Conservation (phyloP, 2,797 vertebrate genomes). For the Syndactyla subalaris region DNA sequence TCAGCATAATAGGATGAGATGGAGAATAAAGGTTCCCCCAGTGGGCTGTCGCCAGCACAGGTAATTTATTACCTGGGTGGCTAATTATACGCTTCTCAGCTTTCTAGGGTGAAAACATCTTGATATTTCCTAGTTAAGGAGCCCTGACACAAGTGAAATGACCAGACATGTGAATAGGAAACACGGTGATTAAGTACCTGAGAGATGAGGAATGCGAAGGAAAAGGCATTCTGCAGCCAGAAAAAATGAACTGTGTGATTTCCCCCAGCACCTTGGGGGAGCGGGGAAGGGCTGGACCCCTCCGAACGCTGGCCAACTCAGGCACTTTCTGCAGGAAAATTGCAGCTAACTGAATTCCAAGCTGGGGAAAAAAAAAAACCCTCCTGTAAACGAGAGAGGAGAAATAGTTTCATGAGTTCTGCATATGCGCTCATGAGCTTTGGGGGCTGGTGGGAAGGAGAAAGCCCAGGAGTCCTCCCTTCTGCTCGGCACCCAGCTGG, state of each 20-base stretch:
- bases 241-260: slow-evolving; percentile 64
- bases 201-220: slow-evolving; percentile 64
- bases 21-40: slow-evolving; percentile 66
- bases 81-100: slow-evolving; percentile 64
- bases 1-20: slow-evolving; percentile 72
- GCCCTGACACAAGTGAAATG: slow-evolving; percentile 60
- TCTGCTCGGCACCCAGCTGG: background rate
- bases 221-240: slow-evolving; percentile 70
- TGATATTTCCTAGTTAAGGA: slow-evolving; percentile 68
- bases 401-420: background rate
- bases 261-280: slow-evolving; percentile 49
- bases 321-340: slow-evolving; percentile 26
- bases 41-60: slow-evolving; percentile 60
- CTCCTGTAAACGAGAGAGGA: background rate
- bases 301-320: background rate
- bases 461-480: background rate
- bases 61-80: slow-evolving; percentile 73
- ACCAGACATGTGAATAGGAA: slow-evolving; percentile 68
- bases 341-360: slow-evolving; percentile 59
- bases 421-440: background rate
- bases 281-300: slow-evolving; percentile 11
- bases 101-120: slow-evolving; percentile 69
- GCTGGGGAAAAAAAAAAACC: background rate
- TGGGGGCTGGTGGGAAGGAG: background rate
- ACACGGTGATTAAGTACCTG: slow-evolving; percentile 61